phyloP scores from a whole-genome alignment of 2,888 invertebrate genomes.

The Ormyrus labotus region DNA sequence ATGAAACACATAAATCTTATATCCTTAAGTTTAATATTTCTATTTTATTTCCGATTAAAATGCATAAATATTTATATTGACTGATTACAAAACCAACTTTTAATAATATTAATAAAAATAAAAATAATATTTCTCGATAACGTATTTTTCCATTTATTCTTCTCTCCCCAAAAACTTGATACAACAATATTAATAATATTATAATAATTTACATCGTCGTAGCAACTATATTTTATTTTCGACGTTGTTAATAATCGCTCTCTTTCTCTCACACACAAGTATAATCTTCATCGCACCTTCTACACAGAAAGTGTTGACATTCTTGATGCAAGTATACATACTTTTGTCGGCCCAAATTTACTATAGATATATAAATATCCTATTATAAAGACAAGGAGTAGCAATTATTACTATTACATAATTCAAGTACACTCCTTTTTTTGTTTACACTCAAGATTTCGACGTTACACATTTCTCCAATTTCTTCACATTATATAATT shows the following conservation, averaged over 20 bases:
- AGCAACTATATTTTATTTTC: conserved; percentile 70
- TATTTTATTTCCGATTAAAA: conserved; percentile 45
- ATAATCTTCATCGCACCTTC: conserved; percentile 59
- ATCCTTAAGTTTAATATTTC: conserved; percentile 14
- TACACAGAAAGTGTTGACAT: conserved; percentile 41
- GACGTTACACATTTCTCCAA: conserved; percentile 33
- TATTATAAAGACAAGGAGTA: conserved; percentile 48
- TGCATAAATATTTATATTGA: conserved; percentile 40
- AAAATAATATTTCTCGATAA: conserved; percentile 61
- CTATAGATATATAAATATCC: conserved; percentile 45
- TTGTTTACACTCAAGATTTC: conserved; percentile 32
- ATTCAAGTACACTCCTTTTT: conserved; percentile 31
- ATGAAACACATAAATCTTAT: not conserved
- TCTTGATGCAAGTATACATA: conserved; percentile 51
- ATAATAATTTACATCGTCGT: conserved; percentile 75
- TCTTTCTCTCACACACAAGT: conserved; percentile 63
- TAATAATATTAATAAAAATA: conserved; percentile 44
- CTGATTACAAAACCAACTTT: conserved; percentile 51
- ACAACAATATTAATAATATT: conserved; percentile 58
- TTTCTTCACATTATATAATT: conserved; percentile 19
- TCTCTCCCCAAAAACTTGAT: conserved; percentile 68
- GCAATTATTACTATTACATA: conserved; percentile 29
- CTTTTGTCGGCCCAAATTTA: conserved; percentile 50
- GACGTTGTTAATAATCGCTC: conserved; percentile 71
- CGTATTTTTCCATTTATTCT: conserved; percentile 62